These are phyloP conservation scores for Colaptes auratus DNA, from an alignment of 2,113 vertebrate genomes.

Conservation along the genomic window DNA sequence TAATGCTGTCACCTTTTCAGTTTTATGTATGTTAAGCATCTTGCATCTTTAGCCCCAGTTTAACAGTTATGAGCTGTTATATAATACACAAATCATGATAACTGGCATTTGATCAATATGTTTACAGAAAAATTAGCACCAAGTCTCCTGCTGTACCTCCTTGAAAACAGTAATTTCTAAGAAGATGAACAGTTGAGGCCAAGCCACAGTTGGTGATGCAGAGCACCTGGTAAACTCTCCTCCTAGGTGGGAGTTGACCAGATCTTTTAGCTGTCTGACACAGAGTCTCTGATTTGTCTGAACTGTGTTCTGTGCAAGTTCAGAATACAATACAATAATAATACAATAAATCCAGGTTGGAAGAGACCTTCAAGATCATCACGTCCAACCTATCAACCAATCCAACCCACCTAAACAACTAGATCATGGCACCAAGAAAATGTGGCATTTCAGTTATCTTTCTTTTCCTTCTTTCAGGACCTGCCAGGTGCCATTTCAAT, in stretches of 20 bases:
- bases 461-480: not conserved
- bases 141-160: not conserved
- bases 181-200: rapidly evolving
- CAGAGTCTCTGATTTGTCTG: not conserved
- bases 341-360: too few species aligned
- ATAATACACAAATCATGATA: not conserved
- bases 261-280: not conserved
- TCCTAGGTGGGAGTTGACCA: not conserved
- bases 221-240: rapidly evolving
- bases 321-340: too few species aligned
- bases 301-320: not conserved
- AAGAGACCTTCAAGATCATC: too few species aligned
- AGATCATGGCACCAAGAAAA: too few species aligned
- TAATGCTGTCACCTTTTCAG: not conserved
- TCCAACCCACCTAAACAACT: too few species aligned
- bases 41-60: not conserved
- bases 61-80: not conserved
- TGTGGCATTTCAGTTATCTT: slow-evolving; percentile 5
- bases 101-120: not conserved
- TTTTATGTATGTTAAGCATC: not conserved
- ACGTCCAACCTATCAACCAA: too few species aligned
- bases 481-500: not conserved
- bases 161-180: not conserved
- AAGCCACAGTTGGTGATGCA: not conserved
- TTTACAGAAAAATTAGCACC: not conserved